Base-by-base conservation (phyloP, 2,888 invertebrate species). In the Emesis furor region DNA sequence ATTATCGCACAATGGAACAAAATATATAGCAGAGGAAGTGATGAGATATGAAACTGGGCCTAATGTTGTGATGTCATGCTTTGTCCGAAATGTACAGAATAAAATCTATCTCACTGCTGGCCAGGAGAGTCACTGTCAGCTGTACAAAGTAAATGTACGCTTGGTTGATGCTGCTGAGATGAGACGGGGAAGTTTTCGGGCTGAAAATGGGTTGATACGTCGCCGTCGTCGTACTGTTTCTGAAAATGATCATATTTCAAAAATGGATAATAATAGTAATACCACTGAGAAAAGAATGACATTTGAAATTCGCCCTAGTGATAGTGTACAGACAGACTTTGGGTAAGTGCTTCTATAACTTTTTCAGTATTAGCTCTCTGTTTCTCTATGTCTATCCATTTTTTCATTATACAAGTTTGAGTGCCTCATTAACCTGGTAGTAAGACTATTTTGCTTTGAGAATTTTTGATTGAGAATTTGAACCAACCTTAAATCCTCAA, bases 21-120 rank as follows among this genome's bases (percentile, higher is more conserved):
- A 98, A 88, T 99, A 99, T 92, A 97, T 98, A 78, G 99, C 99
- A 0, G 98, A 99, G 94, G 99, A 99, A 96, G 98, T 99, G 79
- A 98, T 98, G 92, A 97, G 99, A 76, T 98, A 99, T 92, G 99
- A 99, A 94, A 99, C 99, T 1, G 99, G 99, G 2, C 98, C 98
- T 0, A 98, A 98, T 92, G 99, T 99, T 73, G 99, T 99, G 0
- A 99, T 99, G 99, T 99, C 99, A 92, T 98, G 98, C 93, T 98
- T 98, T 0, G 98, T 98, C 5, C 97, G 97, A 82, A 98, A 97
- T 88, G 97, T 98, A 87, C 98, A 98, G 67, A 98, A 98, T 90
- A 97, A 98, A 91, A 98, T 98, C 14, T 98, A 98, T 94, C 95
- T 99, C 74, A 98, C 98, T 1, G 99, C 99, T 8, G 99, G 99